Evolutionary conservation across 2,797 vertebrate genomes (phyloP).

Genomic region (Brachymystax lenok): DNA sequence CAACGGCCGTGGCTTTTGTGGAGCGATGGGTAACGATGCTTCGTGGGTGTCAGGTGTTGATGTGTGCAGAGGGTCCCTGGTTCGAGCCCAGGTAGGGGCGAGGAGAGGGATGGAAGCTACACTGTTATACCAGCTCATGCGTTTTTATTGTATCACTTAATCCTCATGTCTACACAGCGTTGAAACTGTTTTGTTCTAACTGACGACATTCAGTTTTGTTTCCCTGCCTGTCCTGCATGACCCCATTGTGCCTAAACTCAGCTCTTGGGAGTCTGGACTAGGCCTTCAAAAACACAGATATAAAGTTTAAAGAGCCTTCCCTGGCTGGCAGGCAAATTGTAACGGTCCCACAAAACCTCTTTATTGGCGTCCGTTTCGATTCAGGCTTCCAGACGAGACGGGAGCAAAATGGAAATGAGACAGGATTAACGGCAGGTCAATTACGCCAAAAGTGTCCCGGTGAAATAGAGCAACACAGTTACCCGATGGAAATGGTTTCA

Average conservation of each 20-base stretch:
- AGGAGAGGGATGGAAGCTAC: too few species aligned
- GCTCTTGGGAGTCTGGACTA: slow-evolving; percentile 16
- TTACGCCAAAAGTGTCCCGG: background rate
- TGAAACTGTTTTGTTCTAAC: slow-evolving; percentile 17
- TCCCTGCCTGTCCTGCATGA: slow-evolving; percentile 17
- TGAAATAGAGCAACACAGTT: slow-evolving; percentile 7
- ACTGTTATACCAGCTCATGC: too few species aligned
- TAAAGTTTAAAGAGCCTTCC: slow-evolving; percentile 36
- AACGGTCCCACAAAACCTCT: slow-evolving; percentile 37
- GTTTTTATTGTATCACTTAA: background rate
- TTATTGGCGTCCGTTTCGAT: slow-evolving; percentile 23
- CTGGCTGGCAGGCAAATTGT: slow-evolving; percentile 32
- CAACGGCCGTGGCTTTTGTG: too few species aligned
- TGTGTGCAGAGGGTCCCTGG: too few species aligned
- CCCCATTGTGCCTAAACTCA: slow-evolving; percentile 33
- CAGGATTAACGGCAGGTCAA: slow-evolving; percentile 29
- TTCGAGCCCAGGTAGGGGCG: too few species aligned
- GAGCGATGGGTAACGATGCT: too few species aligned
- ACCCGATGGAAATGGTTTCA: slow-evolving; percentile 12
- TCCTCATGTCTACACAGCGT: background rate
- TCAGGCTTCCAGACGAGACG: slow-evolving; percentile 16
- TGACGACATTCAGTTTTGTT: slow-evolving; percentile 27
- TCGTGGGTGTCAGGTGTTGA: too few species aligned
- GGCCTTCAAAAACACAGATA: background rate
- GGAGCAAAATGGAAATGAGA: slow-evolving; percentile 25